These are phyloP conservation scores for Heliornis fulica DNA, from an alignment of 2,113 vertebrate genomes.

Conservation along the genomic window DNA sequence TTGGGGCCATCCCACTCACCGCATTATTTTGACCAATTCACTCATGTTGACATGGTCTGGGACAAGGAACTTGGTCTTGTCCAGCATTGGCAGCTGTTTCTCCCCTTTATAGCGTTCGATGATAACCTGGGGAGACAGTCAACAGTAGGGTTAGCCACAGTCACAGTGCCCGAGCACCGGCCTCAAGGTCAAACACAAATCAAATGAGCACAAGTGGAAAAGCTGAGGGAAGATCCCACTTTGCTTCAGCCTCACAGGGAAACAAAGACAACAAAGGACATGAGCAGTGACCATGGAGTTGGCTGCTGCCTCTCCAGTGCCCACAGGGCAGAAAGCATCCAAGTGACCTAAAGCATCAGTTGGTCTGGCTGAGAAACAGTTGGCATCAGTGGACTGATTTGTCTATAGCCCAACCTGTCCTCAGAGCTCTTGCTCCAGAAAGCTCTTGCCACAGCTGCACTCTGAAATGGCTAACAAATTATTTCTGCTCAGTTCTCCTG, in stretches of 20 bases:
- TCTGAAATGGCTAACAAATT: not conserved
- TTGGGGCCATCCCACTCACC: slow-evolving; percentile 72
- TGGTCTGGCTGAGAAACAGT: not conserved
- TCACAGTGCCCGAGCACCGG: not conserved
- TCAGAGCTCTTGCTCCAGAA: not conserved
- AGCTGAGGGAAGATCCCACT: not conserved
- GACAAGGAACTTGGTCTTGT: slow-evolving; percentile 99
- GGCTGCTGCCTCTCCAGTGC: not conserved
- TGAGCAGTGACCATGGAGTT: not conserved
- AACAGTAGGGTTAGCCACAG: not conserved
- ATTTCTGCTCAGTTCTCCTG: not conserved
- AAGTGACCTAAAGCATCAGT: not conserved
- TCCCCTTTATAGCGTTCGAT: slow-evolving; percentile 98
- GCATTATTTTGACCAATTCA: slow-evolving; percentile 98
- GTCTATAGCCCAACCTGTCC: not conserved
- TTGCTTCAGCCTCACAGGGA: not conserved
- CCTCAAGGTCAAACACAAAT: not conserved
- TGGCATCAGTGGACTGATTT: not conserved
- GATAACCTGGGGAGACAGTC: slow-evolving; percentile 83
- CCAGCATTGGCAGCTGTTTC: slow-evolving; percentile 95
- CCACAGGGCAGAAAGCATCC: not conserved
- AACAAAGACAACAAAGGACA: not conserved
- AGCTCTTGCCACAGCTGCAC: not conserved
- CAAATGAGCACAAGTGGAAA: not conserved
- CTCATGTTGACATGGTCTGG: slow-evolving; percentile 99